A percentile compares a stretch with the other conserved stretches of the same genome.
phyloP scores from a whole-genome alignment of 2,797 vertebrate genomes.

The Octomys mimax region DNA sequence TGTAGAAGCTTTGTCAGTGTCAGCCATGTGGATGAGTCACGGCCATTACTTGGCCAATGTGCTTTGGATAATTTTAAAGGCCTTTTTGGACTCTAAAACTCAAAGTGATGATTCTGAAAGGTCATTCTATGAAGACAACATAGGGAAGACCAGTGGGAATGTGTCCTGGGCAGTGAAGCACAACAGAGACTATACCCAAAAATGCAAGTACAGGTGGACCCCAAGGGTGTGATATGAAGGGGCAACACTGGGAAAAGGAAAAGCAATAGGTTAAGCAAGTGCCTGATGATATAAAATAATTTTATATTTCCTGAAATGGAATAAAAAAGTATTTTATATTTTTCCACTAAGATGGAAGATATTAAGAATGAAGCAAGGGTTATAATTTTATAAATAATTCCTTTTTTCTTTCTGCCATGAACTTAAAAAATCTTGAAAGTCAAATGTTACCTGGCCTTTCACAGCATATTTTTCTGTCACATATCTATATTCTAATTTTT shows the following conservation, averaged over 20 bases:
- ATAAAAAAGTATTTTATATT: not conserved
- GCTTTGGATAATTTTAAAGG: constrained; percentile 1
- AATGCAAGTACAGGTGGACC: not conserved
- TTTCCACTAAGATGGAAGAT: constrained; percentile 15
- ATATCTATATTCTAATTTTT: not conserved
- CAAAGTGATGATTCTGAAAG: constrained; percentile 39
- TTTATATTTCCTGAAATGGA: not conserved
- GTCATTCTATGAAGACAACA: not conserved
- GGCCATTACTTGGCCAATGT: too few relatives aligned
- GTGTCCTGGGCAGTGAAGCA: not conserved
- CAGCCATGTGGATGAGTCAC: too few relatives aligned
- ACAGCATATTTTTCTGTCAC: not conserved
- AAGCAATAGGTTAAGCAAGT: not conserved
- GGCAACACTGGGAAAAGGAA: not conserved
- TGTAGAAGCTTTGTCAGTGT: too few relatives aligned
- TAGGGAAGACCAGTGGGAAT: not conserved
- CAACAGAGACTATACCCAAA: not conserved
- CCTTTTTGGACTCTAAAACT: not conserved
- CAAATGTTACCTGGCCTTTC: not conserved
- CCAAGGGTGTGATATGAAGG: not conserved
- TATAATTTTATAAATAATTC: not conserved
- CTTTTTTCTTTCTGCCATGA: not conserved
- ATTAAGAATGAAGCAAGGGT: not conserved
- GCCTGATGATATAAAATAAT: not conserved
- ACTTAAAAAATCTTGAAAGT: constrained; percentile 8